Conservation (phyloP, 1,140 invertebrate species). For the Glomeris maerens region DNA sequence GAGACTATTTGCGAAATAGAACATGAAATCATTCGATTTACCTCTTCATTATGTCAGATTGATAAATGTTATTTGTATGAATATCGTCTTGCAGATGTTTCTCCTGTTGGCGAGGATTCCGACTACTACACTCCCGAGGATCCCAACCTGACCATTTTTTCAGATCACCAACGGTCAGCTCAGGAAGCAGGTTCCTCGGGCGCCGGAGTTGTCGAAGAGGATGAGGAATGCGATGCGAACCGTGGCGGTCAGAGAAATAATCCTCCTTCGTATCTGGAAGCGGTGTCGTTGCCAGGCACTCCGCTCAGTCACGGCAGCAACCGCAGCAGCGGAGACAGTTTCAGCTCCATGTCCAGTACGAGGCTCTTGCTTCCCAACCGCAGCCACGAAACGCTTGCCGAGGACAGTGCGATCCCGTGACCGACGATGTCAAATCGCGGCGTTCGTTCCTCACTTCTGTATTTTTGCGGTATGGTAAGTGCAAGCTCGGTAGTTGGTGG, state of each 20-base stretch:
- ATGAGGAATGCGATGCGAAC: background rate
- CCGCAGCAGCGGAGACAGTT: slow-evolving; percentile 54
- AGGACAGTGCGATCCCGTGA: slow-evolving; percentile 3
- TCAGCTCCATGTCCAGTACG: slow-evolving; percentile 54
- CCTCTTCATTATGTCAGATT: too few relatives aligned
- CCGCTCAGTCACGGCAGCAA: slow-evolving; percentile 40
- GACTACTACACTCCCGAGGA: slow-evolving; percentile 22
- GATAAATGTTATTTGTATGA: too few relatives aligned
- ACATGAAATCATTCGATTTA: too few relatives aligned
- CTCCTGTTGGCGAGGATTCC: slow-evolving; percentile 19
- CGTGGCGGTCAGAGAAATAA: background rate
- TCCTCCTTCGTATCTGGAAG: slow-evolving; percentile 9
- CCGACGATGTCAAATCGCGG: too few relatives aligned
- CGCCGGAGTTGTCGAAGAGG: background rate
- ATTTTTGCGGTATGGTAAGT: too few relatives aligned
- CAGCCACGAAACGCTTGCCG: slow-evolving; percentile 10
- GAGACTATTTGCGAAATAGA: too few relatives aligned
- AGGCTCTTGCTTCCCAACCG: slow-evolving; percentile 26
- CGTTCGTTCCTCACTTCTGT: too few relatives aligned
- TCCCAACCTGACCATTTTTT: slow-evolving; percentile 17
- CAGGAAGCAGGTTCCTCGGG: slow-evolving; percentile 10
- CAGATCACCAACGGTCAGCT: slow-evolving; percentile 16
- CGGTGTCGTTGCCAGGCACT: slow-evolving; percentile 23
- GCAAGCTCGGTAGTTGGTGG: too few relatives aligned
- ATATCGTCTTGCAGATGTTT: slow-evolving; percentile 15